phyloP scores from a whole-genome alignment of 2,113 vertebrate genomes.

The Myrmecophaga tridactyla region DNA sequence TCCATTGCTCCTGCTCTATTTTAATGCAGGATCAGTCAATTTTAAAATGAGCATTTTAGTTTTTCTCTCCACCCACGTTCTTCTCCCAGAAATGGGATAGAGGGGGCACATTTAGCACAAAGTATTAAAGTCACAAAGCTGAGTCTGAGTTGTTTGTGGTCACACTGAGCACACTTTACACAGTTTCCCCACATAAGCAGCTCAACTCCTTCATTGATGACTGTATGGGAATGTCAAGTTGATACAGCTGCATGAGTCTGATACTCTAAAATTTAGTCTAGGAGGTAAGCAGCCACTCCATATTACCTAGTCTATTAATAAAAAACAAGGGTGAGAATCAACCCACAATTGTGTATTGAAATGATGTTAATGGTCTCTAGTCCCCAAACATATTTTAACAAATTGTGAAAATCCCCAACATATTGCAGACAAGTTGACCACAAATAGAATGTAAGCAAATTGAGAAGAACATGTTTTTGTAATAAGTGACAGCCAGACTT shows the following conservation, averaged over 20 bases:
- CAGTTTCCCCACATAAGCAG: background rate
- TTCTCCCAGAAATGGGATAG: background rate
- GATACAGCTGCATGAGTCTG: background rate
- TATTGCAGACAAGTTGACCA: too few relatives aligned
- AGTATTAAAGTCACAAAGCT: background rate
- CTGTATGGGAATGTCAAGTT: background rate
- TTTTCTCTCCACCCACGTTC: background rate
- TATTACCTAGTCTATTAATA: background rate
- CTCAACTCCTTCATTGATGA: background rate
- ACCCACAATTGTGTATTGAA: too few relatives aligned
- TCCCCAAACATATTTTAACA: too few relatives aligned
- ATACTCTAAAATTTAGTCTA: background rate
- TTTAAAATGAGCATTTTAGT: background rate
- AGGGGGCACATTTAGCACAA: background rate
- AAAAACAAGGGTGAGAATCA: background rate
- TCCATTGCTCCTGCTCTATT: background rate
- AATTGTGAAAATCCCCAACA: too few relatives aligned
- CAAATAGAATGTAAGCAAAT: too few relatives aligned
- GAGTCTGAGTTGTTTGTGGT: background rate
- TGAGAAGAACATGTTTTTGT: too few relatives aligned
- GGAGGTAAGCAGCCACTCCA: background rate
- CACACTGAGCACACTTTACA: background rate
- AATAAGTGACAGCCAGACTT: too few relatives aligned
- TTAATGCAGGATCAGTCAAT: background rate
- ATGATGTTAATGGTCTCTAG: too few relatives aligned